These are phyloP conservation scores for Onychomys leucogaster DNA, from an alignment of 2,797 vertebrate genomes.

Conservation along the genomic window DNA sequence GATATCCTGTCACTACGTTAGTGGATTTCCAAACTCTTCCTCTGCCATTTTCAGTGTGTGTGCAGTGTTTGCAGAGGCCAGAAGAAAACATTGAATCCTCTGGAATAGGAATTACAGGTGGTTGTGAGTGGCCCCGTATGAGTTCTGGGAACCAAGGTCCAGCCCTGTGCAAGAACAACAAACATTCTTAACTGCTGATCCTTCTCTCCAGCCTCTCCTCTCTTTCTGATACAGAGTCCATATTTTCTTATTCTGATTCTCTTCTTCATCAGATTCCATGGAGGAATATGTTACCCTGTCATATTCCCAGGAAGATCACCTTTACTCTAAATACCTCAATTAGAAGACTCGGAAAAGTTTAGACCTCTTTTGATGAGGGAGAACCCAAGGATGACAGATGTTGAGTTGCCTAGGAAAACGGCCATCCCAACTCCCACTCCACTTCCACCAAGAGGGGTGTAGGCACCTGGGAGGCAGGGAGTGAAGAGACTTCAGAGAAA, in stretches of 20 bases:
- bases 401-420: background rate
- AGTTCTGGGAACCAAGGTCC: background rate
- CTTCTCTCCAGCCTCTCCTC: background rate
- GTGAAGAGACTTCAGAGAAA: background rate
- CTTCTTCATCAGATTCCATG: background rate
- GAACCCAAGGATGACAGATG: background rate
- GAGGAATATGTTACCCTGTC: background rate
- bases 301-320: background rate
- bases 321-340: conserved; percentile 18
- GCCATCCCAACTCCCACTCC: background rate
- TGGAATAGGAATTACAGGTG: background rate
- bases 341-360: background rate
- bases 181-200: no score
- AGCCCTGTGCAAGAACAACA: background rate
- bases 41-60: background rate
- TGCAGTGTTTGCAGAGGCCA: no score
- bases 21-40: background rate
- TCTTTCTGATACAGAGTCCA: background rate
- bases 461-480: background rate
- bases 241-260: background rate
- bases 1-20: background rate
- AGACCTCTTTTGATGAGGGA: background rate
- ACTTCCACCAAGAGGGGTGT: background rate
- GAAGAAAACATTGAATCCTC: background rate
- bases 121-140: background rate